These are phyloP conservation scores for Gopherus flavomarginatus DNA, from an alignment of 2,113 vertebrate genomes.

Conservation along the genomic window DNA sequence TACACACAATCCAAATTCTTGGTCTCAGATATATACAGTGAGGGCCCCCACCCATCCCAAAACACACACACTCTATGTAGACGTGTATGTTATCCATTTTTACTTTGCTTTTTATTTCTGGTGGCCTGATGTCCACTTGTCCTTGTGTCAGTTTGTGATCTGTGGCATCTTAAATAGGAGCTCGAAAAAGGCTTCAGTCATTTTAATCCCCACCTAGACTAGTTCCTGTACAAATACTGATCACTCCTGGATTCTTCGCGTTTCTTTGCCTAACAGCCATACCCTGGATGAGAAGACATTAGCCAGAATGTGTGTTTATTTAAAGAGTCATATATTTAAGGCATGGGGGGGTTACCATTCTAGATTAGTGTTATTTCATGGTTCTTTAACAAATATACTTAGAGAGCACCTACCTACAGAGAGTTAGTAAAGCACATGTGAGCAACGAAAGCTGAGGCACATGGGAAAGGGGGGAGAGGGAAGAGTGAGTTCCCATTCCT, in stretches of 20 bases:
- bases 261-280: not conserved
- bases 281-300: not conserved
- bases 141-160: not conserved
- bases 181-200: not conserved
- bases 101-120: not conserved
- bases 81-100: not conserved
- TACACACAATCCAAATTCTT: not conserved
- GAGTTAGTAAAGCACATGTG: not conserved
- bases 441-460: not conserved
- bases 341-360: fast-evolving
- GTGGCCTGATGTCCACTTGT: not conserved
- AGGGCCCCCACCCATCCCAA: not conserved
- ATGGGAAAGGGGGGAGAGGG: not conserved
- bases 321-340: not conserved
- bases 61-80: not conserved
- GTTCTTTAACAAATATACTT: not conserved
- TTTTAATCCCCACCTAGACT: not conserved
- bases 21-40: not conserved
- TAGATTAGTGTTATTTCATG: not conserved
- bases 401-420: not conserved
- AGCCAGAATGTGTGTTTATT: not conserved
- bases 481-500: not conserved
- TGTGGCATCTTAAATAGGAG: fast-evolving
- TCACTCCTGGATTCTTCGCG: not conserved
- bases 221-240: not conserved